Conservation (phyloP, 2,113 vertebrate genomes). For the Alethe diademata region DNA sequence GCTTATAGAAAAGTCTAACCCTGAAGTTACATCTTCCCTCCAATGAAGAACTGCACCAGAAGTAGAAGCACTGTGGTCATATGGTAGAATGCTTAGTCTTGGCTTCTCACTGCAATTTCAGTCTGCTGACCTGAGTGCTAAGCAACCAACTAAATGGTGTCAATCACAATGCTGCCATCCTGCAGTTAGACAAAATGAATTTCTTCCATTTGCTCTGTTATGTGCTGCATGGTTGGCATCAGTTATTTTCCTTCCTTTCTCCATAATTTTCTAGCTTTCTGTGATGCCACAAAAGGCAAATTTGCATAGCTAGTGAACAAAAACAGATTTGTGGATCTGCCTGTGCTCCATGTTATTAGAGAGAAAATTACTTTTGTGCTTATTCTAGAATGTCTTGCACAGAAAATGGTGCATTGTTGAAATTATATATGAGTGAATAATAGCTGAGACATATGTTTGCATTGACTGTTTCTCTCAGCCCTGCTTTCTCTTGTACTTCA, state of each 20-base stretch:
- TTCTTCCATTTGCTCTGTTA: not conserved
- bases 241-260: not conserved
- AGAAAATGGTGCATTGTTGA: not conserved
- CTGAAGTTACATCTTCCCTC: not conserved
- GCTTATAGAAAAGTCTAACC: not conserved
- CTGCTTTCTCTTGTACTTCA: not conserved
- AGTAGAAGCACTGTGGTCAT: not conserved
- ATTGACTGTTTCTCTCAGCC: not conserved
- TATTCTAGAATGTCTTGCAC: not conserved
- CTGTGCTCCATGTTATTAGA: not conserved
- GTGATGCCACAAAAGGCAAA: constrained; percentile 31
- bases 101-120: not conserved
- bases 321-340: not conserved
- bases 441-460: not conserved
- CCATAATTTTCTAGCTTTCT: not conserved
- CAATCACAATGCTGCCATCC: not conserved
- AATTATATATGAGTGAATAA: not conserved
- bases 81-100: not conserved
- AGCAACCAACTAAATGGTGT: not conserved
- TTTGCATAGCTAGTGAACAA: constrained; percentile 20
- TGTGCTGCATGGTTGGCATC: not conserved
- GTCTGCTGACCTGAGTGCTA: constrained; percentile 1
- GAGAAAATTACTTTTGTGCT: not conserved
- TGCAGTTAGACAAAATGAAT: not conserved
- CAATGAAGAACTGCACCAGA: not conserved